A percentile compares a stretch with the other conserved stretches of the same genome.
Conservation (phyloP, 2,113 vertebrate genomes). For the Stegostoma tigrinum region DNA sequence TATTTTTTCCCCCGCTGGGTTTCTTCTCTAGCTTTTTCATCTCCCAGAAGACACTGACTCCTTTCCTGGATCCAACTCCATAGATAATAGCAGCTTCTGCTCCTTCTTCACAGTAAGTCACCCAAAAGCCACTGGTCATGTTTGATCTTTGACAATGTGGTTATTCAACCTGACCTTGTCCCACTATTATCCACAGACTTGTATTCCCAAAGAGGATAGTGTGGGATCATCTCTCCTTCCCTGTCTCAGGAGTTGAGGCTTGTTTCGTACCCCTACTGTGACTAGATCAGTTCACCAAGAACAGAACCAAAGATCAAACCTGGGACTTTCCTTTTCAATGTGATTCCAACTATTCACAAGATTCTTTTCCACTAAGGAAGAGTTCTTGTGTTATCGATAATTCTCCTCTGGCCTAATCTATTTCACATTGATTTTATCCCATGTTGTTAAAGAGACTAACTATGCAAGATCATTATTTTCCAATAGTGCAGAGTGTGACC, state of each 20-base stretch:
- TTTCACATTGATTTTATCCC: background rate
- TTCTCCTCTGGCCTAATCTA: background rate
- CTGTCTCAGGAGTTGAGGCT: background rate
- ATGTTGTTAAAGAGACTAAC: background rate
- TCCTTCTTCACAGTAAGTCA: too few species aligned
- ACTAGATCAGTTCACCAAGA: background rate
- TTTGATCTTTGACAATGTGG: background rate
- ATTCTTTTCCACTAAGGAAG: background rate
- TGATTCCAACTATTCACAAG: background rate
- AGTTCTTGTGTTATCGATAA: background rate
- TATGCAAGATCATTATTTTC: background rate
- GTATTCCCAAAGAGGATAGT: background rate
- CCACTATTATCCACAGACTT: background rate
- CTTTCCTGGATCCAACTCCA: background rate
- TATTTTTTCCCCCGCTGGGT: background rate
- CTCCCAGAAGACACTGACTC: background rate
- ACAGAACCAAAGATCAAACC: background rate
- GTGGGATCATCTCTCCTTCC: background rate
- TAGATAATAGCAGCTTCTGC: background rate
- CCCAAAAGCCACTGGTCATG: background rate
- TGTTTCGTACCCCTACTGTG: background rate
- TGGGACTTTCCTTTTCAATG: background rate
- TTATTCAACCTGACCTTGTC: background rate
- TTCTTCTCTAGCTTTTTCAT: background rate
- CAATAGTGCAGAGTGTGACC: background rate